These are phyloP conservation scores for Aphrocallistes beatrix DNA, from an alignment of 37 sponge, comb jelly and placozoan species.

Conservation along the genomic window DNA sequence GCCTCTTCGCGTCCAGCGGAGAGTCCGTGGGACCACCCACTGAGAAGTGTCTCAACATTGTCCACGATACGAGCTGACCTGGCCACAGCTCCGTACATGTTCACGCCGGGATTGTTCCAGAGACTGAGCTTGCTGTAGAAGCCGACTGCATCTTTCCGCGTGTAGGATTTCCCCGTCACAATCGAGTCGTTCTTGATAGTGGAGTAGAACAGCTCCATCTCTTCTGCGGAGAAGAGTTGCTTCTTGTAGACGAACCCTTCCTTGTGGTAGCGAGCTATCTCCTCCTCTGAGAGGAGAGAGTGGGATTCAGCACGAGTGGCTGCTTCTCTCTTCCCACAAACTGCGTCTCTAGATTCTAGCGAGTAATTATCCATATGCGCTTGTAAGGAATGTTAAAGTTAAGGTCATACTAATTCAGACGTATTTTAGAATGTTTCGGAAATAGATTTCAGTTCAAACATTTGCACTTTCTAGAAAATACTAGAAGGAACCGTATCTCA, in stretches of 20 bases:
- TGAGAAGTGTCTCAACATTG: slow-evolving; percentile 35
- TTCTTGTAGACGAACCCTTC: slow-evolving; percentile 26
- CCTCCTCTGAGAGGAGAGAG: slow-evolving; percentile 17
- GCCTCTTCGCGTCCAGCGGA: slow-evolving; percentile 63
- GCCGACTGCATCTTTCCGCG: slow-evolving; percentile 47
- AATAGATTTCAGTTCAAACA: too few relatives aligned
- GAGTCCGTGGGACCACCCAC: background rate
- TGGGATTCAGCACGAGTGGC: background rate
- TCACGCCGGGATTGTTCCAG: slow-evolving; percentile 71
- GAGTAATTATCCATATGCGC: background rate
- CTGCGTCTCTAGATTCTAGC: background rate
- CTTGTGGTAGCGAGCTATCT: slow-evolving; percentile 21
- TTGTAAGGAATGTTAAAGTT: too few relatives aligned
- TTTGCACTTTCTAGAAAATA: too few relatives aligned
- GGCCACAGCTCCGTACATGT: slow-evolving; percentile 67
- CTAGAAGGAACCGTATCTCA: too few relatives aligned
- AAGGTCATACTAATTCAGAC: too few relatives aligned
- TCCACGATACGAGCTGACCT: slow-evolving; percentile 64
- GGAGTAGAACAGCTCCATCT: slow-evolving; percentile 33
- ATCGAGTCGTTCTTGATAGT: slow-evolving; percentile 45
- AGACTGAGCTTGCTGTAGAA: slow-evolving; percentile 48
- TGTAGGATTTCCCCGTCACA: slow-evolving; percentile 40
- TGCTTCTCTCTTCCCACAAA: background rate
- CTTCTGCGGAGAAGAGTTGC: slow-evolving; percentile 23
- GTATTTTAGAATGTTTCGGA: too few relatives aligned